Conservation (phyloP, 2,113 vertebrate genomes). For the Scytalopus superciliaris region DNA sequence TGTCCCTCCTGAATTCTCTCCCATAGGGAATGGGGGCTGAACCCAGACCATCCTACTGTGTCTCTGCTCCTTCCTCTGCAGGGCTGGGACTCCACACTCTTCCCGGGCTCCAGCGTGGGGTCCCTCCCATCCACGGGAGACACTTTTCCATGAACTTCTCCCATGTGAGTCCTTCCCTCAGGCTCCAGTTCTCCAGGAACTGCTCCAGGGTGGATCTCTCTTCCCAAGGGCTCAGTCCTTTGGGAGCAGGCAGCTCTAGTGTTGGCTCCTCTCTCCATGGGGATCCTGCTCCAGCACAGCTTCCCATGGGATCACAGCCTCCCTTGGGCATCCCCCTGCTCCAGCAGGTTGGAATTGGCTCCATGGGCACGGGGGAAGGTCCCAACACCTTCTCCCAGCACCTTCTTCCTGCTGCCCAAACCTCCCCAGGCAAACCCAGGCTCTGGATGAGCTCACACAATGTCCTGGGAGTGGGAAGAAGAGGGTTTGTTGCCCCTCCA, state of each 20-base stretch:
- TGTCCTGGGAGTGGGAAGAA: too few species aligned
- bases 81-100: not conserved
- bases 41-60: not conserved
- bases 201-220: not conserved
- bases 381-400: not conserved
- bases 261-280: not conserved
- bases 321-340: not conserved
- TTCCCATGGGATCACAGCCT: not conserved
- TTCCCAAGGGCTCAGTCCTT: not conserved
- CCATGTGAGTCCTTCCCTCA: not conserved
- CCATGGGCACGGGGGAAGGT: not conserved
- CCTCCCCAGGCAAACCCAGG: not conserved
- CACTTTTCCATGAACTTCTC: not conserved
- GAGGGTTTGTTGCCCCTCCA: not conserved
- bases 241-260: not conserved
- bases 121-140: not conserved
- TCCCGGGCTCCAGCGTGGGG: not conserved
- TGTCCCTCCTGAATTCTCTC: not conserved
- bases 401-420: not conserved
- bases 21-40: not conserved
- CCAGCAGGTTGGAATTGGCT: too few species aligned
- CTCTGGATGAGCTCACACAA: not conserved
- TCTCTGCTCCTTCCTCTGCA: not conserved
- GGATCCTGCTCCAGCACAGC: not conserved
- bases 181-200: not conserved